Base-by-base conservation (phyloP, 1,140 invertebrate species). In the Heliconius eleuchia region DNA sequence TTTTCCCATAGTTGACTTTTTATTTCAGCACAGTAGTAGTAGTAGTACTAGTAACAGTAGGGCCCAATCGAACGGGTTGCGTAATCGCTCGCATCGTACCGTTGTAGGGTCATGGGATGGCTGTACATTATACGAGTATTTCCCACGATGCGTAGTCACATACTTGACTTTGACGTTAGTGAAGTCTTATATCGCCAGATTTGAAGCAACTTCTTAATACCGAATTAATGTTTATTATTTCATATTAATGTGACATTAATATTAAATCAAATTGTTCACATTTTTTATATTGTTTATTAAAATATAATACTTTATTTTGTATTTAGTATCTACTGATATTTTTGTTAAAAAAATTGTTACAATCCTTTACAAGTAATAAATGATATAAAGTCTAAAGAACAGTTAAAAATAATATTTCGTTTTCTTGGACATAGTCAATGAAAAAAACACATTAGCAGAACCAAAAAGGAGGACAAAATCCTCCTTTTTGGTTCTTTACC, bases 61-160 rank as follows among this genome's bases (percentile, higher is more conserved):
- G 72, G 37, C 27, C 66, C 82, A 83, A 85, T 83, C 84, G 77
- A 79, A 82, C 73, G 77, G 77, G 78, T 83, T 85, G 78, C 82
- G 82, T 72, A 83, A 85, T 82, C 77, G 70, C 74, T 82, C 82
- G 71, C 81, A 60, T 80, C 78, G 83, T 88, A 86, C 85, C 86
- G 88, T 89, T 91, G 86, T 76, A 83, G 85, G 88, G 88, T 90
- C 90, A 88, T 81, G 84, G 75, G 83, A 86, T 85, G 84, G 84
- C 82, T 85, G 76, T 80, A 81, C 78, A 84, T 77, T 80, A 80
- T 86, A 85, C 78, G 83, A 84, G 80, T 83, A 78, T 86, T 90
- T 90, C 90, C 88, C 90, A 92, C 90, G 90, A 86, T 83, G 84
- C 76, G 73, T 86, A 80, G 83, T 81, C 83, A 86, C 82, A 85